Percentiles rank a stretch among this genome's conserved stretches.
These are phyloP conservation scores for Parus major DNA, from an alignment of 2,113 vertebrate species.

Conservation along the genomic window DNA sequence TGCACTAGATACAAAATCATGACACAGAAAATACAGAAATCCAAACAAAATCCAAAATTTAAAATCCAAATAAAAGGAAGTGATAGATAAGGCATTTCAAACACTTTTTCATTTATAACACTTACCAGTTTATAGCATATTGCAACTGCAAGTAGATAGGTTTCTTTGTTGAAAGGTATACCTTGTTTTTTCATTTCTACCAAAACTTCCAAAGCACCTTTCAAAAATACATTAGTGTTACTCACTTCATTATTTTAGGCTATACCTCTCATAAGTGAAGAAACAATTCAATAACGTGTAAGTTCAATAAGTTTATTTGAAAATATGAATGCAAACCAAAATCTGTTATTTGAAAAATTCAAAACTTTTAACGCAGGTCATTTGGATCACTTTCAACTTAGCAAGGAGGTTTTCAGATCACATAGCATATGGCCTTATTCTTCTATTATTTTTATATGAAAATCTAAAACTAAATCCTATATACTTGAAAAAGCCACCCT, in stretches of 20 bases:
- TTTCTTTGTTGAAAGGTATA: conserved; percentile 84
- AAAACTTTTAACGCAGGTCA: background rate
- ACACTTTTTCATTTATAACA: background rate
- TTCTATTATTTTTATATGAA: background rate
- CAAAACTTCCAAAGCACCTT: conserved; percentile 87
- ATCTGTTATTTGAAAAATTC: background rate
- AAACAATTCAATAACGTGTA: background rate
- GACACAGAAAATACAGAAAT: background rate
- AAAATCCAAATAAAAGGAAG: background rate
- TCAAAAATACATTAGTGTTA: conserved; percentile 12
- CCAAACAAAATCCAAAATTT: background rate
- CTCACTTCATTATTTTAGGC: background rate
- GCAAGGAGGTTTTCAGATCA: background rate
- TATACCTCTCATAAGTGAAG: background rate
- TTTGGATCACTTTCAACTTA: background rate
- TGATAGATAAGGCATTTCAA: background rate
- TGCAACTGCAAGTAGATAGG: conserved; percentile 81
- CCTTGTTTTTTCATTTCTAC: conserved; percentile 83
- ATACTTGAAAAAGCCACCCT: background rate
- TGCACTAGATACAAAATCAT: background rate
- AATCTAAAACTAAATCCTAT: background rate
- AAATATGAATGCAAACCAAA: background rate
- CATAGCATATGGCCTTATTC: background rate
- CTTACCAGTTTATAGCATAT: conserved; percentile 91
- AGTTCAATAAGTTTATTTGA: background rate